Evolutionary conservation across 2,888 invertebrate species (phyloP).

Genomic region (Leptinotarsa juncta): DNA sequence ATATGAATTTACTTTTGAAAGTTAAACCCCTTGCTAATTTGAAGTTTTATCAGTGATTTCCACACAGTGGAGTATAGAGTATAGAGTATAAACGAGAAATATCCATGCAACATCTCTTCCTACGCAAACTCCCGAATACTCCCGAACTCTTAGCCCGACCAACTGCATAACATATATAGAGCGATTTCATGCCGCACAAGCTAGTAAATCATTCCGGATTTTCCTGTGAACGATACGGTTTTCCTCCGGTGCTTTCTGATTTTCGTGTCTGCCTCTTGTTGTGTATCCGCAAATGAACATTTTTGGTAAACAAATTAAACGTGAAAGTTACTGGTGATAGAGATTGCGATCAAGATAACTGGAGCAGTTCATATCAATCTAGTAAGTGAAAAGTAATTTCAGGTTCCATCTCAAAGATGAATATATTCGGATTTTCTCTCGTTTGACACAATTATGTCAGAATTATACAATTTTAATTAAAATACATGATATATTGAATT

Average conservation of each 20-base stretch:
- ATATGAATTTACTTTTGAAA: background rate
- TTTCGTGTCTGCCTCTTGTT: conserved; percentile 13
- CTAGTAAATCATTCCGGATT: conserved; percentile 30
- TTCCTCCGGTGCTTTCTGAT: background rate
- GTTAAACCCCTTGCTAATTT: background rate
- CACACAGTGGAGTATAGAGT: too few relatives aligned
- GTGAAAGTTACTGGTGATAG: background rate
- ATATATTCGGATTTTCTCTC: too few relatives aligned
- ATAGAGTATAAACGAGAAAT: conserved; percentile 33
- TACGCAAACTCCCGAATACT: conserved; percentile 31
- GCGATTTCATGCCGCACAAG: conserved; percentile 32
- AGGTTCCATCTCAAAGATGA: too few relatives aligned
- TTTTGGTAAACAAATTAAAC: background rate
- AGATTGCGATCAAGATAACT: background rate
- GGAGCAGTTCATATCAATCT: too few relatives aligned
- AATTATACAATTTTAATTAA: too few relatives aligned
- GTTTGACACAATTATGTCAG: too few relatives aligned
- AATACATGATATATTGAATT: too few relatives aligned
- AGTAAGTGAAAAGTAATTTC: too few relatives aligned
- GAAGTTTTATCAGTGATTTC: conserved; percentile 14
- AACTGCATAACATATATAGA: conserved; percentile 36
- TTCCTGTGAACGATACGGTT: conserved; percentile 19
- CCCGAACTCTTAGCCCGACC: conserved; percentile 29
- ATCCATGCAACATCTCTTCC: conserved; percentile 31
- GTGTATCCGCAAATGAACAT: background rate